Evolutionary conservation across 2,113 vertebrate genomes (phyloP).

Genomic region (Podarcis muralis): DNA sequence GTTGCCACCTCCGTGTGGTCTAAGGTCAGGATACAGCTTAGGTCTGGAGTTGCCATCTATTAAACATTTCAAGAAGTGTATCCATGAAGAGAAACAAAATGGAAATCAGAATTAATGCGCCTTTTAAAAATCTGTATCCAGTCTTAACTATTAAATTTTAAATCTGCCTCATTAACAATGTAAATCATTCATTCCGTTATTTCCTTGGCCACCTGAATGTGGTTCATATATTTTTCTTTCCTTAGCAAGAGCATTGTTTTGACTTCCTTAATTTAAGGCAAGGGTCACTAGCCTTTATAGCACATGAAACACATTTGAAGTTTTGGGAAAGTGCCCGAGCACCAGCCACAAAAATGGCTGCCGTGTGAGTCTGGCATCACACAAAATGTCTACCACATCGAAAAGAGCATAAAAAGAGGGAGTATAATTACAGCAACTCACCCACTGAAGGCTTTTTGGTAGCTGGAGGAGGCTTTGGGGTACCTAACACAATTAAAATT

Average conservation of each 20-base stretch:
- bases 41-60: not conserved
- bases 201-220: not conserved
- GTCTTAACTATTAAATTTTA: no score
- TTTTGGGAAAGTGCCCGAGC: no score
- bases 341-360: no score
- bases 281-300: no score
- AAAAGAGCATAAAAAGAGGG: no score
- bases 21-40: not conserved
- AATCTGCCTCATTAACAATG: not conserved
- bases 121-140: not conserved
- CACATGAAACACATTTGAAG: no score
- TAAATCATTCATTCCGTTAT: slow-evolving; percentile 8
- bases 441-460: slow-evolving; percentile 60
- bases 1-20: not conserved
- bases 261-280: not conserved
- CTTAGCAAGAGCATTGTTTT: not conserved
- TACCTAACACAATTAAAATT: slow-evolving; percentile 41
- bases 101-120: not conserved
- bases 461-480: slow-evolving; percentile 45
- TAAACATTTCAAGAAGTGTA: not conserved
- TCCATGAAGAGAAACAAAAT: not conserved
- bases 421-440: slow-evolving; percentile 42
- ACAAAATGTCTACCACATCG: no score
- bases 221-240: not conserved
- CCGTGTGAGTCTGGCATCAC: no score